Conservation (phyloP, 2,888 invertebrate species). For the Eupithecia insigniata region DNA sequence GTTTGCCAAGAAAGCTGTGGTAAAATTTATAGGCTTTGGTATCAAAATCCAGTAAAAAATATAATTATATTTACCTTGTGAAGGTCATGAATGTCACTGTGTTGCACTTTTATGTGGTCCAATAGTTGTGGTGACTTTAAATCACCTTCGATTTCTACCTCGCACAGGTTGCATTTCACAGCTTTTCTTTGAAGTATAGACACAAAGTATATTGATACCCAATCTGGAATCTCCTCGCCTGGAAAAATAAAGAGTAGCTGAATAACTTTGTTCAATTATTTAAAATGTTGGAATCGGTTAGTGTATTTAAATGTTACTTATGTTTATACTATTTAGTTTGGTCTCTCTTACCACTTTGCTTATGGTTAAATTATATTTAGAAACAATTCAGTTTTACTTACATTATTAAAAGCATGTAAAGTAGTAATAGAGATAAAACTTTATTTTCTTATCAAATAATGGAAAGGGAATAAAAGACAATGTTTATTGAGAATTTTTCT, state of each 20-base stretch:
- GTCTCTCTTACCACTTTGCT: not conserved
- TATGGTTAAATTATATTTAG: not conserved
- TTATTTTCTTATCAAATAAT: not conserved
- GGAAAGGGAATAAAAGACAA: constrained; percentile 6
- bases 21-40: too few relatives aligned
- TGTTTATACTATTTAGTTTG: not conserved
- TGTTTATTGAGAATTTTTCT: not conserved
- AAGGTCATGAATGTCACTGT: constrained; percentile 69
- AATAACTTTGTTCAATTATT: constrained; percentile 5
- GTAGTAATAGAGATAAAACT: not conserved
- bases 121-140: constrained; percentile 60
- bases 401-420: not conserved
- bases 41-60: too few relatives aligned
- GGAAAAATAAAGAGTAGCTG: constrained; percentile 30
- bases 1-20: too few relatives aligned
- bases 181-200: constrained; percentile 51
- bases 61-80: constrained; percentile 55
- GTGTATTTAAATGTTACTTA: not conserved
- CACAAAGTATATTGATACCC: constrained; percentile 71
- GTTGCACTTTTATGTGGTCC: constrained; percentile 61
- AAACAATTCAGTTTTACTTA: not conserved
- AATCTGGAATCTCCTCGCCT: constrained; percentile 60
- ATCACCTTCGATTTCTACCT: constrained; percentile 51
- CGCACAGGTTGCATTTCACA: constrained; percentile 72
- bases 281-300: not conserved